A percentile compares a stretch with the other conserved stretches of the same genome.
Conservation (phyloP, 2,888 invertebrate species). For the Sycophila texana region DNA sequence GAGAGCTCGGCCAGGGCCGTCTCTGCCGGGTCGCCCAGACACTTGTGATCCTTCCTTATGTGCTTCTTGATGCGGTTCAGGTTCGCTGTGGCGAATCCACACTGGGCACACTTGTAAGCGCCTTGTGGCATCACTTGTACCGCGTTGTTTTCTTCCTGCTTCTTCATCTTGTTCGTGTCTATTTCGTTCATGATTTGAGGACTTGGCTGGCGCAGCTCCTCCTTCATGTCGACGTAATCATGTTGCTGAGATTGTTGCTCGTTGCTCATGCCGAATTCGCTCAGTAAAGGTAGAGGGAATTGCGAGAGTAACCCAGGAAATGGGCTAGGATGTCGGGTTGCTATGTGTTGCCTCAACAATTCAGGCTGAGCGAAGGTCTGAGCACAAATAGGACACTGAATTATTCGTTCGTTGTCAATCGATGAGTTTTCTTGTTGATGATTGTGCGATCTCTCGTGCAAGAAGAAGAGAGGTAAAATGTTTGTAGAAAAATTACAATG, state of each 20-base stretch:
- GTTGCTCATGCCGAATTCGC: slow-evolving; percentile 66
- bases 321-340: slow-evolving; percentile 79
- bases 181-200: slow-evolving; percentile 66
- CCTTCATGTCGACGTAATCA: slow-evolving; percentile 66
- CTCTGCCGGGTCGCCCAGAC: slow-evolving; percentile 70
- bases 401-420: slow-evolving; percentile 67
- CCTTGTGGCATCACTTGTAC: slow-evolving; percentile 74
- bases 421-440: slow-evolving; percentile 73
- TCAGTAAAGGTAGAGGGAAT: slow-evolving; percentile 67
- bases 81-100: slow-evolving; percentile 72
- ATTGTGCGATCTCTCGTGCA: slow-evolving; percentile 92
- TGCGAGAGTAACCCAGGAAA: slow-evolving; percentile 71
- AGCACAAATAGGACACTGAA: slow-evolving; percentile 80
- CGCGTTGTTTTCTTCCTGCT: slow-evolving; percentile 72
- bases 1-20: slow-evolving; percentile 76
- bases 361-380: slow-evolving; percentile 79
- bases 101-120: slow-evolving; percentile 72
- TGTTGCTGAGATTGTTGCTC: slow-evolving; percentile 63
- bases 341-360: slow-evolving; percentile 80
- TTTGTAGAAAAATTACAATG: slow-evolving; percentile 93
- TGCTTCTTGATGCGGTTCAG: slow-evolving; percentile 75
- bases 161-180: slow-evolving; percentile 75
- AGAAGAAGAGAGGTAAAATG: slow-evolving; percentile 92
- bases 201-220: slow-evolving; percentile 74
- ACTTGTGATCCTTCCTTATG: slow-evolving; percentile 76